Evolutionary conservation across 2,113 vertebrate species (phyloP).

Genomic region (Sinocyclocheilus anophthalmus): DNA sequence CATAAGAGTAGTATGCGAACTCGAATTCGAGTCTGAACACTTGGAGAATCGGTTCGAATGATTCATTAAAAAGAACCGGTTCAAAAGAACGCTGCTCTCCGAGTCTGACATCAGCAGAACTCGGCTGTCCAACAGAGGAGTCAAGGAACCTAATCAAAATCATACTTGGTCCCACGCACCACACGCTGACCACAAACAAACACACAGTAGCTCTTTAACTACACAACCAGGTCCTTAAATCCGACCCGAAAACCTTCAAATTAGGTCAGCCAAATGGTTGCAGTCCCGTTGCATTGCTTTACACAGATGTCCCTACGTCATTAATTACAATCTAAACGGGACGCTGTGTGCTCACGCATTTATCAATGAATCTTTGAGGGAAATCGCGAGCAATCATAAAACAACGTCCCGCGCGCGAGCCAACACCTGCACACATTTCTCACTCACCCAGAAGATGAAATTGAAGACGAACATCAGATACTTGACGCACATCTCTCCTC

Average conservation of each 20-base stretch:
- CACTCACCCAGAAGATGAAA: conserved; percentile 94
- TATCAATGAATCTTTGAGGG: not conserved
- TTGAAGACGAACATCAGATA: conserved; percentile 94
- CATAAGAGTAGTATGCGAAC: not conserved
- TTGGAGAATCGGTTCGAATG: not conserved
- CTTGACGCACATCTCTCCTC: conserved; percentile 92
- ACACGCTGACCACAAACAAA: not conserved
- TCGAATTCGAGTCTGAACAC: not conserved
- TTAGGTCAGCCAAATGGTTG: conserved; percentile 17
- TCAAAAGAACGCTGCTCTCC: not conserved
- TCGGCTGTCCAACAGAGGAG: conserved; percentile 42
- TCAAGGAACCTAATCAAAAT: conserved; percentile 41
- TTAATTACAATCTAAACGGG: not conserved
- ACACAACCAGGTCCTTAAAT: not conserved
- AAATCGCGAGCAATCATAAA: not conserved
- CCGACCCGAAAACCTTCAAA: not conserved
- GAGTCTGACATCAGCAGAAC: not conserved
- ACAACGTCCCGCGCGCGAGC: too few species aligned
- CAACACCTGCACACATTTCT: not conserved
- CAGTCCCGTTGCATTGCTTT: not conserved
- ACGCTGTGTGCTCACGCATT: not conserved
- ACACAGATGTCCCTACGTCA: not conserved
- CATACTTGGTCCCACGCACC: conserved; percentile 10
- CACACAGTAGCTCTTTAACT: not conserved
- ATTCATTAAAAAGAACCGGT: not conserved